Percentiles rank a stretch among this genome's conserved stretches.
These are phyloP conservation scores for Drosophila acutilabella DNA, from an alignment of 2,888 invertebrate genomes.

Conservation along the genomic window DNA sequence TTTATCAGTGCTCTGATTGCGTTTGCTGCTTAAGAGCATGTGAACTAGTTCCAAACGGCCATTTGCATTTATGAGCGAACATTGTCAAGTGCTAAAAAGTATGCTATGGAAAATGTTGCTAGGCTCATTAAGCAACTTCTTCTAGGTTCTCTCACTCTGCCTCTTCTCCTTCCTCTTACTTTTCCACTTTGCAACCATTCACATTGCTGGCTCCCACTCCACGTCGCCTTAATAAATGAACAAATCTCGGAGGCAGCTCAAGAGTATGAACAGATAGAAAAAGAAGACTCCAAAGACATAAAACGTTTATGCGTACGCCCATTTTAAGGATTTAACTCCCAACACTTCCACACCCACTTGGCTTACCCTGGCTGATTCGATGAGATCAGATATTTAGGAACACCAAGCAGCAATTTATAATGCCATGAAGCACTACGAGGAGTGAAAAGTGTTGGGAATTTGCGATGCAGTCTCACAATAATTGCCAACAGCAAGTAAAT, in stretches of 20 bases:
- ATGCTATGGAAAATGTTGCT: conserved; percentile 51
- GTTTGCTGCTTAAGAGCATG: not conserved
- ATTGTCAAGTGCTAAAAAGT: conserved; percentile 42
- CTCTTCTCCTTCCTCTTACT: not conserved
- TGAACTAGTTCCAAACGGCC: conserved; percentile 28
- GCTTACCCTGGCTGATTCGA: conserved; percentile 42
- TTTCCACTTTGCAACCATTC: not conserved
- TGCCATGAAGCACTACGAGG: conserved; percentile 51
- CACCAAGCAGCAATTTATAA: conserved; percentile 68
- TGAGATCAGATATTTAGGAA: conserved; percentile 62
- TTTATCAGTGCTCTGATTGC: not conserved
- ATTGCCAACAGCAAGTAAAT: conserved; percentile 74
- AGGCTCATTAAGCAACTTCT: conserved; percentile 64
- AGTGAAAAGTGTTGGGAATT: not conserved
- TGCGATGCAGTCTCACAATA: conserved; percentile 65
- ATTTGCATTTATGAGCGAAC: conserved; percentile 23
- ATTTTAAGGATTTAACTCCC: conserved; percentile 28
- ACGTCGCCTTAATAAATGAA: conserved; percentile 10
- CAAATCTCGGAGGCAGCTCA: conserved; percentile 32
- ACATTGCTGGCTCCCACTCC: not conserved
- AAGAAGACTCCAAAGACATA: conserved; percentile 44
- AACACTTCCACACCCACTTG: not conserved
- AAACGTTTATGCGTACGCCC: conserved; percentile 62
- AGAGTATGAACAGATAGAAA: conserved; percentile 1
- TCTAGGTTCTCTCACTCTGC: conserved; percentile 1